Evolutionary conservation across 30 jellyfish, hydroid and myxozoan genomes (phyloP).

Genomic region (Cassiopea xamachana): DNA sequence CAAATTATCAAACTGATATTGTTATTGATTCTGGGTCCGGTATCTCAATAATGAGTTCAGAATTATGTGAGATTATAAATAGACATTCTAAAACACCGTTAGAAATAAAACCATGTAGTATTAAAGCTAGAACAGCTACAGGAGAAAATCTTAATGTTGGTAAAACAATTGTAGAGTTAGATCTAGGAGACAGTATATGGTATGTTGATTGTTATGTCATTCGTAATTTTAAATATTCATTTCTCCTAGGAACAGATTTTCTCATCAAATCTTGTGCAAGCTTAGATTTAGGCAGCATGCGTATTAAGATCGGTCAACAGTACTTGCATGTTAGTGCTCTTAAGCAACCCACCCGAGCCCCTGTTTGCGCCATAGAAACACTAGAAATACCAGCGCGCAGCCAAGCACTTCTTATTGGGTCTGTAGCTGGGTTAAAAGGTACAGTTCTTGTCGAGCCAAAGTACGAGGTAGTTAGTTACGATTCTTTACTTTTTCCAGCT

Average conservation of each 20-base stretch:
- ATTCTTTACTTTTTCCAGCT: conserved; percentile 28
- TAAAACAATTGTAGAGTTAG: not conserved
- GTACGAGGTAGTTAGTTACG: conserved; percentile 33
- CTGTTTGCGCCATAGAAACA: conserved; percentile 33
- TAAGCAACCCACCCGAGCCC: conserved; percentile 10
- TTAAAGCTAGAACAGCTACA: conserved; percentile 12
- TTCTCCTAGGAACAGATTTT: conserved; percentile 18
- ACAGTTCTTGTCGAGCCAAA: conserved; percentile 57
- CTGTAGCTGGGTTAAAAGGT: conserved; percentile 14
- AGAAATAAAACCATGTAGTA: not conserved
- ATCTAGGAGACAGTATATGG: conserved; percentile 1
- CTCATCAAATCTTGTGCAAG: conserved; percentile 6
- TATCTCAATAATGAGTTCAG: conserved; percentile 11
- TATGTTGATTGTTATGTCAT: conserved; percentile 9
- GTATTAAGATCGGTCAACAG: not conserved
- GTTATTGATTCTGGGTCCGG: conserved; percentile 56
- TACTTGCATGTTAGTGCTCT: conserved; percentile 8
- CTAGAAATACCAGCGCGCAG: conserved; percentile 31
- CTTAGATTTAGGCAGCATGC: not conserved
- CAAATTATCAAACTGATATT: not conserved
- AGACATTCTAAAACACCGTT: not conserved
- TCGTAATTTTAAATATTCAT: conserved; percentile 12
- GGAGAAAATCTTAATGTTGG: conserved; percentile 23
- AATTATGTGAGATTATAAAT: not conserved
- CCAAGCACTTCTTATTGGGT: conserved; percentile 14